These are phyloP conservation scores for Tanytarsus gracilentus DNA, from an alignment of 2,888 invertebrate genomes.

Conservation along the genomic window DNA sequence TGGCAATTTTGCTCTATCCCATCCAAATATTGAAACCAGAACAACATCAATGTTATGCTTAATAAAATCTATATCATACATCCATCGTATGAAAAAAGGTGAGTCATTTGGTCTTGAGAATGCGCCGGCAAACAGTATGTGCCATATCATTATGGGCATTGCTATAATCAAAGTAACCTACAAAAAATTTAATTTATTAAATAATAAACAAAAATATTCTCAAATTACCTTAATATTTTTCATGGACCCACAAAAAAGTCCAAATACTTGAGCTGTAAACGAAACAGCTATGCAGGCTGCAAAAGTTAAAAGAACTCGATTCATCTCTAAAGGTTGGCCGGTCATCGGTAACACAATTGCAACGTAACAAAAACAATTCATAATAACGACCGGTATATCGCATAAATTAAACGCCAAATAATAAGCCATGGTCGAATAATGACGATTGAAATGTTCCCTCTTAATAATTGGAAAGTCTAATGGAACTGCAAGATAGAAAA, in stretches of 20 bases:
- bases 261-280: conserved; percentile 79
- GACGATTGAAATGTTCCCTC: conserved; percentile 79
- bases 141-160: conserved; percentile 48
- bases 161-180: conserved; percentile 7
- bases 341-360: conserved; percentile 78
- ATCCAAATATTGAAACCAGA: conserved; percentile 72
- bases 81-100: conserved; percentile 66
- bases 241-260: conserved; percentile 73
- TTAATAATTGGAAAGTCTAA: conserved; percentile 69
- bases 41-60: conserved; percentile 83
- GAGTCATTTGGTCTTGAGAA: conserved; percentile 73
- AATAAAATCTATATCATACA: conserved; percentile 79
- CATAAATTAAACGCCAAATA: conserved; percentile 69
- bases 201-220: background rate
- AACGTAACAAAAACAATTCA: conserved; percentile 66
- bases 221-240: conserved; percentile 61
- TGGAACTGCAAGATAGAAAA: conserved; percentile 44
- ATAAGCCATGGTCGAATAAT: conserved; percentile 79
- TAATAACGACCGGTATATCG: conserved; percentile 71
- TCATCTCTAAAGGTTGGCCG: conserved; percentile 68
- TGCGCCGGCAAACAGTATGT: conserved; percentile 84
- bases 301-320: conserved; percentile 62
- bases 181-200: background rate
- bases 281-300: conserved; percentile 52
- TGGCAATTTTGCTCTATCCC: conserved; percentile 60